Base-by-base conservation (phyloP, 2,113 vertebrate species). In the Cryptotis parvus region DNA sequence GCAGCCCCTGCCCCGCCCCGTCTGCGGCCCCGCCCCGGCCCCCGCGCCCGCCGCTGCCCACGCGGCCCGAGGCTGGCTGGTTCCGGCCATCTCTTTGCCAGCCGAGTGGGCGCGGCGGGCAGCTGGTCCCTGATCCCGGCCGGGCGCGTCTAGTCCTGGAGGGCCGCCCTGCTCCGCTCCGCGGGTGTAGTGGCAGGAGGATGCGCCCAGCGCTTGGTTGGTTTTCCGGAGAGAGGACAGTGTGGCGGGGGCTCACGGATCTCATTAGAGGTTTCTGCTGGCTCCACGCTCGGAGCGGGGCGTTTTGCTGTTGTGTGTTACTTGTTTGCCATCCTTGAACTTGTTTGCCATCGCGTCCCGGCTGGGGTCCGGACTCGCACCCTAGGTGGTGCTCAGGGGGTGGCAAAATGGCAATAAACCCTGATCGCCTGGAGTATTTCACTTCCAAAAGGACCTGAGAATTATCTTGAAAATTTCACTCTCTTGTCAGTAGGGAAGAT, bases 1-100 rank as follows among this genome's bases (percentile, higher is more conserved):
- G 43, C 87, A 65, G 69, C 92, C 90, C 61, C 89, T 39, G 94
- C 94, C 93, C 92, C 65, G 73, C 74, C 92, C 83, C 80, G 73
- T 93, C n/a, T 70, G 0, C 83, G 22, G 41, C 92, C 84, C 95
- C 84, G 93, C 94, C 93, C 90, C 45, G 80, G 65, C 58, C 66
- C 39, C 2, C 0, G 52, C 12, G 29, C 12, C 29, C 29, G 1
- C 11, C 49, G 37, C 43, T 3, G 35, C 43, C 72, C 24, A 4
- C 12, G 18, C 6, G 1, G 61, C 58, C 45, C 4, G 1, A 0
- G 0, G 11, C 69, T 8, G 75, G 1, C 39, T 49, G 0, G 22
- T 10, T 29, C 29, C 0, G 3, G 35, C 39, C 61, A 0, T 3
- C n/a, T 15, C 3, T 18, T 10, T 29, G 9, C 63, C 26, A 31